A percentile compares a stretch with the other conserved stretches of the same genome.
These are phyloP conservation scores for Lepus timidus DNA, from an alignment of 2,113 vertebrate species.

Conservation along the genomic window DNA sequence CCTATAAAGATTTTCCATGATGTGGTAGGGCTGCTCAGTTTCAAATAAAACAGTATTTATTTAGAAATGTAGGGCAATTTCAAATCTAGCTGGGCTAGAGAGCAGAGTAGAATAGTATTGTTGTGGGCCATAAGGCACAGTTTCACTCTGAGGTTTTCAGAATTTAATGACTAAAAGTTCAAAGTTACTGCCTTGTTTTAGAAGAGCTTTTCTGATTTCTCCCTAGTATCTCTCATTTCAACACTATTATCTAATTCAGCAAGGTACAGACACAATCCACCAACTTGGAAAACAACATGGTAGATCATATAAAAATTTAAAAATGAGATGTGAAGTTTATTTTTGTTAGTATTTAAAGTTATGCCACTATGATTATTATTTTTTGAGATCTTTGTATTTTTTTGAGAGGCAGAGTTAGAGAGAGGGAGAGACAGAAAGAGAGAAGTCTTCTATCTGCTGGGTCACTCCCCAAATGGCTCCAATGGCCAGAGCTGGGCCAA, in stretches of 20 bases:
- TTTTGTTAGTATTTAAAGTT: constrained; percentile 46
- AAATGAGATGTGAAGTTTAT: constrained; percentile 18
- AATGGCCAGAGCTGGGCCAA: no score
- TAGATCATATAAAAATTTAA: not conserved
- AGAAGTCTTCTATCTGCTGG: no score
- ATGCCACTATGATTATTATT: not conserved
- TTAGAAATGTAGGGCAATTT: constrained; percentile 67
- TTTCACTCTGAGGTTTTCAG: constrained; percentile 55
- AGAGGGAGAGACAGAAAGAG: no score
- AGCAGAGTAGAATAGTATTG: not conserved
- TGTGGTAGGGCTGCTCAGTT: constrained; percentile 50
- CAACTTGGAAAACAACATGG: not conserved
- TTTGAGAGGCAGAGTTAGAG: no score
- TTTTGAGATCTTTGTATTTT: no score
- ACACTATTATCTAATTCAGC: not conserved
- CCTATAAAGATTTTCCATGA: constrained; percentile 78
- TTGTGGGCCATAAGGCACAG: not conserved
- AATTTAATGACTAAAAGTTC: constrained; percentile 23
- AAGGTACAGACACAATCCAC: not conserved
- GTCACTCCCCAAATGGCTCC: no score
- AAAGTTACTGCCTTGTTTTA: constrained; percentile 54
- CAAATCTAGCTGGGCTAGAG: not conserved
- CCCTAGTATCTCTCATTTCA: not conserved
- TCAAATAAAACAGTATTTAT: constrained; percentile 74
- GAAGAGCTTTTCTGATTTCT: constrained; percentile 38